Base-by-base conservation (phyloP, 2,797 vertebrate genomes). In the Anguilla obscura region DNA sequence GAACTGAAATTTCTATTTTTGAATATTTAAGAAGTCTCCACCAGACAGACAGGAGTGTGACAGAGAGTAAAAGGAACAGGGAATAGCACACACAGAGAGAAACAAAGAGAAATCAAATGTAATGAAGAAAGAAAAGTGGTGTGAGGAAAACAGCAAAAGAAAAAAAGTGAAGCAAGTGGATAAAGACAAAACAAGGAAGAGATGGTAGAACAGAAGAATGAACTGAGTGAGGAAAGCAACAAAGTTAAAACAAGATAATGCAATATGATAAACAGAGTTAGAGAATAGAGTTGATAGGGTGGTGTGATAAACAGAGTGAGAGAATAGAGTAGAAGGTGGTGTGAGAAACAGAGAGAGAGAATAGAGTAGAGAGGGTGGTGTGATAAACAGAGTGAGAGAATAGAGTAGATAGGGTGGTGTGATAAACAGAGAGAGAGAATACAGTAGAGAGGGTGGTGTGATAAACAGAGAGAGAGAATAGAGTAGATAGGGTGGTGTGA, bases 1-100 rank as follows among this genome's bases (percentile, higher is more conserved):
- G 74, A 48, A 88, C 54, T 14, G 48, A 54, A 30, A 69, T 36
- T 40, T 84, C 63, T 79, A 16, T 16, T 88, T 82, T 84, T 88
- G 33, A 45, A 85, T 50, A 85, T 88, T 16, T 85, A 85, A 54
- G 36, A 63, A 36, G 27, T 69, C 63, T 36, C 50, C 63, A 52
- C 79, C 45, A 87, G 33, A 85, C 8, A 60, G 84, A 58, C 24
- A 52, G 40, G 40, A 86, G 63, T 14, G 50, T 56, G 74, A 56
- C 40, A 69, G 14, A 45, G 54, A 48, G 36, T 79, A 36, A 56
- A 8, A 58, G 6, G 56, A 33, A n/a, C 2, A 58, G 27, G 54
- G 36, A 80, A 10, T 58, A 7, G n/a, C 63, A 60, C 40, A 40
- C 40, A 40, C 27, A 9, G 12, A 63, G 24, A 83, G 76, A 63